These are phyloP conservation scores for Diphyllodes magnificus DNA, from an alignment of 2,113 vertebrate genomes.

Conservation along the genomic window DNA sequence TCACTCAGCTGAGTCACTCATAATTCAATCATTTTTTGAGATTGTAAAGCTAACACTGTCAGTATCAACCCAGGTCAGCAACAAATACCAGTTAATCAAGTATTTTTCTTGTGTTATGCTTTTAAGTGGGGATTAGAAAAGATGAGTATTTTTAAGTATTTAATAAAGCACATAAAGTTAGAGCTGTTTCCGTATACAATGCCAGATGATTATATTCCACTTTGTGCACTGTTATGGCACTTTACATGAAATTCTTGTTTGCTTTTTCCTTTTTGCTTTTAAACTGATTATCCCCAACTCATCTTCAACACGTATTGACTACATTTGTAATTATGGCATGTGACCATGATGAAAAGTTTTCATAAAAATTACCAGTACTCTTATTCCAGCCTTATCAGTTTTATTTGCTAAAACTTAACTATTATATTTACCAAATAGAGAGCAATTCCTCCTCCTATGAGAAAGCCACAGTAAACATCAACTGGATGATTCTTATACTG, in stretches of 20 bases:
- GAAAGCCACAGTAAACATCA: slow-evolving; percentile 95
- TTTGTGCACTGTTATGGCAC: not conserved
- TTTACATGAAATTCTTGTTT: not conserved
- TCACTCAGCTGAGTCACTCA: not conserved
- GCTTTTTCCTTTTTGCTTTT: not conserved
- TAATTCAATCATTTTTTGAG: not conserved
- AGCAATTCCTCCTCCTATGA: slow-evolving; percentile 92
- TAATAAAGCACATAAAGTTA: not conserved
- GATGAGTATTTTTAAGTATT: not conserved
- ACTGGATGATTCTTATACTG: slow-evolving; percentile 97
- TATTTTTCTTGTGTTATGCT: not conserved
- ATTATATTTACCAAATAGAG: slow-evolving; percentile 88
- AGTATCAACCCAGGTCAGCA: not conserved
- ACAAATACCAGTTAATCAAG: not conserved
- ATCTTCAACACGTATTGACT: not conserved
- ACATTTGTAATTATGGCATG: not conserved
- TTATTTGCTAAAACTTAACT: not conserved
- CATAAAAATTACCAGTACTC: not conserved
- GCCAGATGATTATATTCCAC: not conserved
- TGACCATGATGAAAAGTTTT: not conserved
- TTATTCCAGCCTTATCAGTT: not conserved
- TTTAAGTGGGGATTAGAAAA: not conserved
- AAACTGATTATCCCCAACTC: not conserved
- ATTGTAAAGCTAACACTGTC: not conserved
- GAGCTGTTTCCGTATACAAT: not conserved